A percentile compares a stretch with the other conserved stretches of the same genome.
phyloP scores from a whole-genome alignment of 1,140 invertebrate genomes.

The Propsilocerus akamusi region DNA sequence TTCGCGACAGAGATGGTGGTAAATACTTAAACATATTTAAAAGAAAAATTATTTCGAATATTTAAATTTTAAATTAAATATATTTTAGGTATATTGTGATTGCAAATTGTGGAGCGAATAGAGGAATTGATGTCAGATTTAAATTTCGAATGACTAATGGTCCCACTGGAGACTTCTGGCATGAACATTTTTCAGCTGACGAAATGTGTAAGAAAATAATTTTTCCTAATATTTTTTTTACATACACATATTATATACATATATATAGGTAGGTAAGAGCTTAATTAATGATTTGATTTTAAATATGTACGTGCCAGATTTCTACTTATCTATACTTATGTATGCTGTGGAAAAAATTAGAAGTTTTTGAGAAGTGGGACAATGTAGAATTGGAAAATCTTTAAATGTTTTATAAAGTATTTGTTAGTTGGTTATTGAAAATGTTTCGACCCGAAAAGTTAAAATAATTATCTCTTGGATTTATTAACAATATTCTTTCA shows the following conservation, averaged over 20 bases:
- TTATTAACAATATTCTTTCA: constrained; percentile 5
- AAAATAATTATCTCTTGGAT: background rate
- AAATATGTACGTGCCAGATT: too few species aligned
- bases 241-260: background rate
- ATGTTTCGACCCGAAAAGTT: background rate
- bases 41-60: background rate
- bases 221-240: constrained; percentile 6
- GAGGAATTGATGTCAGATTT: constrained; percentile 51
- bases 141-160: constrained; percentile 68
- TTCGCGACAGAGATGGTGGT: constrained; percentile 58
- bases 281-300: too few species aligned
- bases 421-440: constrained; percentile 5
- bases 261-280: constrained; percentile 4
- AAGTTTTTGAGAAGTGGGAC: background rate
- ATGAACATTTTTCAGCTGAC: constrained; percentile 78
- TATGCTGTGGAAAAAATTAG: too few species aligned
- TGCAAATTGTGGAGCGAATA: constrained; percentile 7
- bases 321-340: too few species aligned
- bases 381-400: background rate
- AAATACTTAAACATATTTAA: too few species aligned
- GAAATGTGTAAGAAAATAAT: constrained; percentile 60
- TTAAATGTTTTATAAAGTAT: constrained; percentile 5
- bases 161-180: constrained; percentile 50
- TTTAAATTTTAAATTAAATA: too few species aligned
- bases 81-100: constrained; percentile 9